Conservation (phyloP, 2,113 vertebrate genomes). For the Hydropotes inermis region DNA sequence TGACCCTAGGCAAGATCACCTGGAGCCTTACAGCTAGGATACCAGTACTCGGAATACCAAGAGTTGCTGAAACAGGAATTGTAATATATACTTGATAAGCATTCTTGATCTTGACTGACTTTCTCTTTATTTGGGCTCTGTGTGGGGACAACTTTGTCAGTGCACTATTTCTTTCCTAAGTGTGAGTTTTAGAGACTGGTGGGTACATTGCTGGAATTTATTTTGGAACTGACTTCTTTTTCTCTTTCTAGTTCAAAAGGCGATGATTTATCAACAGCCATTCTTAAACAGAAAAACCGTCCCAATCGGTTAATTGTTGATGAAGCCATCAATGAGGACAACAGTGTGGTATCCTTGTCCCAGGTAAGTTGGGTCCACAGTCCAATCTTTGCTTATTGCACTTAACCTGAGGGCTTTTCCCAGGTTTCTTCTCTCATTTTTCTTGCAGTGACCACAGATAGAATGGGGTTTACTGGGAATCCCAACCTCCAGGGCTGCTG, state of each 20-base stretch:
- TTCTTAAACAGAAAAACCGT: constrained; percentile 98
- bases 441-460: constrained; percentile 43
- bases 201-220: not conserved
- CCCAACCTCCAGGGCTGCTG: constrained; percentile 18
- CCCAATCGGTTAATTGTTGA: constrained; percentile 98
- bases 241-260: constrained; percentile 89
- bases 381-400: not conserved
- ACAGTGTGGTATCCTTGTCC: constrained; percentile 98
- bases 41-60: not conserved
- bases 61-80: not conserved
- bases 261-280: constrained; percentile 97
- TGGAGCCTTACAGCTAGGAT: not conserved
- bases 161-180: not conserved
- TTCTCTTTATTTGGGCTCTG: not conserved
- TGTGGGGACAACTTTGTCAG: not conserved
- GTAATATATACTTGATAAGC: not conserved
- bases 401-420: constrained; percentile 46
- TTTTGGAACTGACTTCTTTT: constrained; percentile 40
- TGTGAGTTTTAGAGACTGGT: constrained; percentile 16
- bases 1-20: not conserved
- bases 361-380: constrained; percentile 85
- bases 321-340: constrained; percentile 99
- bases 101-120: not conserved
- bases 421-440: constrained; percentile 54
- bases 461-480: constrained; percentile 59